Percentiles rank a stretch among this genome's conserved stretches.
Evolutionary conservation across 2,888 invertebrate genomes (phyloP).

Genomic region (Anorthoa munda): DNA sequence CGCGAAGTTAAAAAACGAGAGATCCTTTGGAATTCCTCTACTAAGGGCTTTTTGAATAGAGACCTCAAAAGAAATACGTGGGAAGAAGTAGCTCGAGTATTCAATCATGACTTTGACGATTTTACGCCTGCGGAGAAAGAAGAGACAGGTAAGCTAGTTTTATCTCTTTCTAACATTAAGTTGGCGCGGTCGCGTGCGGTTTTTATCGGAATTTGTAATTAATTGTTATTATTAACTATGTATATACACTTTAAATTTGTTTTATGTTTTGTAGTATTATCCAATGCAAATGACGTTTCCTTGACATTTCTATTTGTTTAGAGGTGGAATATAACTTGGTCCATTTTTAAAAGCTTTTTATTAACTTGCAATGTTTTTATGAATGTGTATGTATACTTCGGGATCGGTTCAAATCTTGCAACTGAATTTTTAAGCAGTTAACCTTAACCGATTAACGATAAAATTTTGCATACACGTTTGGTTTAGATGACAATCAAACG

Average conservation of each 20-base stretch:
- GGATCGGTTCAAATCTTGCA: no score
- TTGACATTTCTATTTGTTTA: not conserved
- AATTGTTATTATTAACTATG: not conserved
- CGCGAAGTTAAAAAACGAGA: constrained; percentile 39
- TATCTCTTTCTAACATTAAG: constrained; percentile 24
- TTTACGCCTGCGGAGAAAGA: constrained; percentile 1
- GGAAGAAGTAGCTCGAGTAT: constrained; percentile 45
- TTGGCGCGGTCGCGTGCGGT: constrained; percentile 10
- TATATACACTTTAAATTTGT: not conserved
- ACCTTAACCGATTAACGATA: no score
- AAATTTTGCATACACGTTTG: no score
- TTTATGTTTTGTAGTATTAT: not conserved
- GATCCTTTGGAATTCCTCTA: constrained; percentile 43
- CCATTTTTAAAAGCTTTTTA: no score
- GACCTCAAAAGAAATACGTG: constrained; percentile 22
- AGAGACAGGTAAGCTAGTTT: constrained; percentile 38
- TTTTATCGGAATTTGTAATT: constrained; percentile 1
- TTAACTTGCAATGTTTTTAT: no score
- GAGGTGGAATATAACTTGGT: not conserved
- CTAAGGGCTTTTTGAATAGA: constrained; percentile 17
- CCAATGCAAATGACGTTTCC: not conserved
- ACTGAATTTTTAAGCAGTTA: no score
- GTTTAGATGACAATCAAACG: no score
- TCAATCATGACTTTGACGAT: constrained; percentile 25
- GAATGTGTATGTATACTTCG: no score